Conservation (phyloP, 2,888 invertebrate genomes). For the Troglohyphantes excavatus region DNA sequence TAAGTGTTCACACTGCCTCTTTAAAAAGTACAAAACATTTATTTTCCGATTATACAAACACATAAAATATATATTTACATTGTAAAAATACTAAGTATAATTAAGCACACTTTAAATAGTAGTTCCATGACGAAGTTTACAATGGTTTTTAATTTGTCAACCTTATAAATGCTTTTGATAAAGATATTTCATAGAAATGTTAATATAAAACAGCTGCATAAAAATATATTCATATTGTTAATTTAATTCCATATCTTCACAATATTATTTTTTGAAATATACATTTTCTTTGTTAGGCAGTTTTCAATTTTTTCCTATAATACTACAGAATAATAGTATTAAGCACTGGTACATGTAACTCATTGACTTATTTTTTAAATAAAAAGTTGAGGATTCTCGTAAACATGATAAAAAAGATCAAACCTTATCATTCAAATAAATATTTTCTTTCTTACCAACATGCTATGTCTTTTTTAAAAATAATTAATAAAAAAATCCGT, state of each 20-base stretch:
- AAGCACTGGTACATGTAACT: too few species aligned
- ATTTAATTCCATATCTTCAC: too few species aligned
- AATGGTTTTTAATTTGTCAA: background rate
- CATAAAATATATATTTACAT: constrained; percentile 47
- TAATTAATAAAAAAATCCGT: background rate
- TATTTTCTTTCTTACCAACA: background rate
- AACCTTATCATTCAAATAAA: background rate
- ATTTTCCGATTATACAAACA: constrained; percentile 33
- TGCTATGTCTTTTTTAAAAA: background rate
- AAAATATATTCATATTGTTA: background rate
- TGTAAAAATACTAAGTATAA: constrained; percentile 29
- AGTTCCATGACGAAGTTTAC: background rate
- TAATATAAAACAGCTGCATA: background rate
- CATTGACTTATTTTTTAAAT: too few species aligned
- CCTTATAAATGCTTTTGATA: background rate
- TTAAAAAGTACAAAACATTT: constrained; percentile 62
- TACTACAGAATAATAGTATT: too few species aligned
- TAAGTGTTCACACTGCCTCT: too few species aligned
- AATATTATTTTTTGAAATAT: too few species aligned
- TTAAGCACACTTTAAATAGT: constrained; percentile 3
- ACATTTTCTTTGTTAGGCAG: too few species aligned
- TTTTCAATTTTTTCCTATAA: too few species aligned
- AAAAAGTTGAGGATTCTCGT: too few species aligned
- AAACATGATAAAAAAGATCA: too few species aligned
- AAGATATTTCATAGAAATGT: constrained; percentile 13